Evolutionary conservation across 2,113 vertebrate genomes (phyloP).

Genomic region (Garra rufa): DNA sequence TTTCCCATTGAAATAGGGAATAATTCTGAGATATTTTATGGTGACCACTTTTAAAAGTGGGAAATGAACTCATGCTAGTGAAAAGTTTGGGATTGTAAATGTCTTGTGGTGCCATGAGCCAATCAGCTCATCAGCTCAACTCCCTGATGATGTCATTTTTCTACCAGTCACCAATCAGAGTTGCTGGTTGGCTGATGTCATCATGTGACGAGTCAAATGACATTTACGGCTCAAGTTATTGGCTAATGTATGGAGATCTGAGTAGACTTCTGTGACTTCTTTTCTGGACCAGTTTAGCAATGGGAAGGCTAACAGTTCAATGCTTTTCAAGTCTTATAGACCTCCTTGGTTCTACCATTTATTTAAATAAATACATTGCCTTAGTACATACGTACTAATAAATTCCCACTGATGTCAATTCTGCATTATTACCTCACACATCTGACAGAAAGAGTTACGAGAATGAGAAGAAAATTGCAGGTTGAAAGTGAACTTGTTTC

Average conservation of each 20-base stretch:
- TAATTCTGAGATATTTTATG: too few species aligned
- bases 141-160: not conserved
- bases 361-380: too few species aligned
- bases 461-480: not conserved
- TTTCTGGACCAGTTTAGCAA: not conserved
- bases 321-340: not conserved
- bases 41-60: too few species aligned
- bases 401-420: not conserved
- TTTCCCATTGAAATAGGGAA: not conserved
- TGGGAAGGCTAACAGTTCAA: not conserved
- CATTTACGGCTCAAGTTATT: not conserved
- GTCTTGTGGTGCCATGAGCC: too few species aligned
- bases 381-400: not conserved
- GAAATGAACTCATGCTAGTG: not conserved
- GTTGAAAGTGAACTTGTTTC: conserved; percentile 20
- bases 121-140: too few species aligned
- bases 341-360: not conserved
- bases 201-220: conserved; percentile 2
- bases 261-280: not conserved
- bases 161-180: not conserved
- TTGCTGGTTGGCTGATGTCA: not conserved
- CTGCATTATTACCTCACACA: not conserved
- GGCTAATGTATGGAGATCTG: not conserved
- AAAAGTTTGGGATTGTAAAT: not conserved
- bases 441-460: conserved; percentile 20